Percentiles rank a stretch among this genome's conserved stretches.
Conservation (phyloP, 2,888 invertebrate species). For the Dermolepida albohirtum region DNA sequence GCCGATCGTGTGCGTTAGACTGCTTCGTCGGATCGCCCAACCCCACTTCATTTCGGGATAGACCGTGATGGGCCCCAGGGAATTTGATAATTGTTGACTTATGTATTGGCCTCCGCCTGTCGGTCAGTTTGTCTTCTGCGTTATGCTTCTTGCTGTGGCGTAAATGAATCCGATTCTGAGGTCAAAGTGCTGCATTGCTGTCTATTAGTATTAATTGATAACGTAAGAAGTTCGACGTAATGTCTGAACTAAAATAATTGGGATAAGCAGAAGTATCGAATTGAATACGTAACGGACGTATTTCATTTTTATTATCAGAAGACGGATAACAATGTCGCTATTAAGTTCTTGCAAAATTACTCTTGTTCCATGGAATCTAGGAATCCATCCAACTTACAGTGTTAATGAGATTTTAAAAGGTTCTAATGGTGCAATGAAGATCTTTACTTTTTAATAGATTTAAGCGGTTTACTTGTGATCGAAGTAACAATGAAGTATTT, state of each 20-base stretch:
- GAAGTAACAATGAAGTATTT: too few species aligned
- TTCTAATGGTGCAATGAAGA: too few species aligned
- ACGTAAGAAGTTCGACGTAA: too few species aligned
- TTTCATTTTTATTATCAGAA: slow-evolving; percentile 42
- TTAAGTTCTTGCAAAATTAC: too few species aligned
- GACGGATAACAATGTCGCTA: too few species aligned
- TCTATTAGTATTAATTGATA: slow-evolving; percentile 43
- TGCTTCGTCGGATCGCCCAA: not conserved
- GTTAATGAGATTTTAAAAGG: too few species aligned
- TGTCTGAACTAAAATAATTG: too few species aligned
- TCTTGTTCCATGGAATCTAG: too few species aligned
- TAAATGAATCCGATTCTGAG: slow-evolving; percentile 43
- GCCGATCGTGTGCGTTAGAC: slow-evolving; percentile 26
- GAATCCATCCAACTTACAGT: too few species aligned
- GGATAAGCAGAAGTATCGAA: slow-evolving; percentile 39
- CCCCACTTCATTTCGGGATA: slow-evolving; percentile 24
- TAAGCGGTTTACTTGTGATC: too few species aligned
- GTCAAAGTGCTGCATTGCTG: slow-evolving; percentile 3
- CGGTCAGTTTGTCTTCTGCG: slow-evolving; percentile 57
- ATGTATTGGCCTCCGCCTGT: slow-evolving; percentile 55
- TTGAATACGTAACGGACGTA: slow-evolving; percentile 51
- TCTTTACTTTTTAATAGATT: too few species aligned
- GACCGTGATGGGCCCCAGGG: slow-evolving; percentile 51
- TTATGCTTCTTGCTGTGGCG: slow-evolving; percentile 44
- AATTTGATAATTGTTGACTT: slow-evolving; percentile 64